Evolutionary conservation across 2,113 vertebrate species (phyloP), one percentile per base, ranked within the genome.

Genomic region (Trochalopteron elliotii): DNA sequence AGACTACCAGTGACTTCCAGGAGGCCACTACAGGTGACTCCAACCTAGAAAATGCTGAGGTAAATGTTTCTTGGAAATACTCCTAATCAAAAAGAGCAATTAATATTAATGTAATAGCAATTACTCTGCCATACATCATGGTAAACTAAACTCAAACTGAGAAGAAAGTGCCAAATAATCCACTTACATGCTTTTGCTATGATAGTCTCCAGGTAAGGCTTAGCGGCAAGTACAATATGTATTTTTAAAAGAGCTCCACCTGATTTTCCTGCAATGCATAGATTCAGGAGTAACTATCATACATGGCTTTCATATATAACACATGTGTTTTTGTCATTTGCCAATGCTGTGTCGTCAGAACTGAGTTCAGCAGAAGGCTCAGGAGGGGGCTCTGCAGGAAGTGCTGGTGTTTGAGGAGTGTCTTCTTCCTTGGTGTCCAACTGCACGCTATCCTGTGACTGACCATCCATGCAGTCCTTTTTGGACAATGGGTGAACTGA

Each of bases 291-390:
- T 96, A 93, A 96, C 80, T 49, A 57, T 99, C 98, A 99, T 97
- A 99, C 99, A 97, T 99, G 99, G 98, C 99, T 99, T 98, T 99
- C 99, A 20, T 99, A 99, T 72, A 99, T 96, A 94, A 99, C 96
- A 12, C 98, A 98, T 56, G 97, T 97, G 80, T 97, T 97, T 52
- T 93, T 97, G 91, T 97, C 83, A 17, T 84, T 94, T 47, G 84
- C 91, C 55, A 90, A 81, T 13, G 88, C 90, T 55, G 91, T 80
- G 71, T 97, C 97, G 52, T 93, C 56, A 42, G 94, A 93, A 90
- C 95, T 94, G 57, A 87, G 68, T 93, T 94, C 97, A 24, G 92
- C 93, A 83, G 97, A 97, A 61, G 60, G 94, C 28, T 97, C 97
- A 2, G 87, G 91, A 81, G n/a, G 33, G 1, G 90, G 96, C 3